Conservation (phyloP, 2,888 invertebrate genomes). For the Germaria angustata region DNA sequence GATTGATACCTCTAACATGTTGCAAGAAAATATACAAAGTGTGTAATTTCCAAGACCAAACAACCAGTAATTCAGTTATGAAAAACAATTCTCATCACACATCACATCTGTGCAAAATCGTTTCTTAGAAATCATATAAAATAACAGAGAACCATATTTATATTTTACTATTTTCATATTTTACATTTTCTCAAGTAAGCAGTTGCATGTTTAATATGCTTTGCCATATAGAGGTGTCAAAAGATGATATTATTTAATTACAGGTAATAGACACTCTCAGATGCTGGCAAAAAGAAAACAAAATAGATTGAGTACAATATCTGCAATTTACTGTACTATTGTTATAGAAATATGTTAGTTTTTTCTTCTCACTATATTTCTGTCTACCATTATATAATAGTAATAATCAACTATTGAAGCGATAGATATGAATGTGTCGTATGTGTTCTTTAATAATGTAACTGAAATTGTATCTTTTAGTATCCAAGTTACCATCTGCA, state of each 20-base stretch:
- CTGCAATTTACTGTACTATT: conserved; percentile 29
- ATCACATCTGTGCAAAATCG: conserved; percentile 4
- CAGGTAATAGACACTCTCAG: conserved; percentile 41
- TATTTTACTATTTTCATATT: conserved; percentile 38
- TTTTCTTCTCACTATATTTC: conserved; percentile 8
- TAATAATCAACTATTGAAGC: conserved; percentile 33
- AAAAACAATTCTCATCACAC: conserved; percentile 21
- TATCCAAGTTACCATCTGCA: neutral
- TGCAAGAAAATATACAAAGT: neutral
- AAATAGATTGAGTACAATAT: neutral
- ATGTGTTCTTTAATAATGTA: too few species aligned
- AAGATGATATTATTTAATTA: conserved; percentile 64
- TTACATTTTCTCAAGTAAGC: conserved; percentile 26
- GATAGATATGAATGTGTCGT: neutral
- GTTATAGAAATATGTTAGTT: conserved; percentile 8
- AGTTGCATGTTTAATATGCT: conserved; percentile 39
- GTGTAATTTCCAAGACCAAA: conserved; percentile 10
- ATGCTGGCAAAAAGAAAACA: neutral
- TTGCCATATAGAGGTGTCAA: conserved; percentile 58
- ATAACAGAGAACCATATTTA: conserved; percentile 31
- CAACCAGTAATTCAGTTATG: conserved; percentile 22
- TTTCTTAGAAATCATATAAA: conserved; percentile 47
- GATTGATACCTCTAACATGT: conserved; percentile 36
- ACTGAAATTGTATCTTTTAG: neutral
- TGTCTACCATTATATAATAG: conserved; percentile 55